Conservation (phyloP, 2,888 invertebrate genomes). For the Eupithecia pulchellata region DNA sequence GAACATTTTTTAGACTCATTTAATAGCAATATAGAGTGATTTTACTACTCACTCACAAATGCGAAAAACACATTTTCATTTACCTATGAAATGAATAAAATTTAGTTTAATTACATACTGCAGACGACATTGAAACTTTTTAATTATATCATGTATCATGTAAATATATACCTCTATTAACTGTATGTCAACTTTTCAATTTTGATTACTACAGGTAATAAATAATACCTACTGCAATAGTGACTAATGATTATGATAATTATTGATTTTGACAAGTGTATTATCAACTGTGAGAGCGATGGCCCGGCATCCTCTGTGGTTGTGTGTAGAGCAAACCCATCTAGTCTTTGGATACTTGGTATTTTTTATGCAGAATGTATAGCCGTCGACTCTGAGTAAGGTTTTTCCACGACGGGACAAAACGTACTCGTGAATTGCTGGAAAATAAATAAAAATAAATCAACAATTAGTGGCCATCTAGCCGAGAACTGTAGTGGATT, state of each 20-base stretch:
- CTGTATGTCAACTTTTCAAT: too few species aligned
- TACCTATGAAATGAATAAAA: too few species aligned
- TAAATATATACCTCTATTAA: too few species aligned
- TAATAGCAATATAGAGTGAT: too few species aligned
- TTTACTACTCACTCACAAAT: too few species aligned
- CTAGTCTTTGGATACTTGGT: neutral
- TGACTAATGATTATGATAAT: neutral
- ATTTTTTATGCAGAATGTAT: neutral
- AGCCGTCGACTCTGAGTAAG: neutral
- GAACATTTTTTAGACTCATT: too few species aligned
- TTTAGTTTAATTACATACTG: too few species aligned
- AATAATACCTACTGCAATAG: neutral
- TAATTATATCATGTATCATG: too few species aligned
- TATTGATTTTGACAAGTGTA: neutral
- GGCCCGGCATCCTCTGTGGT: neutral
- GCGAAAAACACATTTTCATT: too few species aligned
- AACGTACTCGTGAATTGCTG: neutral
- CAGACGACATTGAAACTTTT: too few species aligned
- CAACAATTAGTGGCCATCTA: neutral
- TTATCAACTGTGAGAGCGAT: neutral
- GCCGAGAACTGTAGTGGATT: too few species aligned
- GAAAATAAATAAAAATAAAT: neutral
- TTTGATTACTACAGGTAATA: too few species aligned
- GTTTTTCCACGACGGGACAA: neutral
- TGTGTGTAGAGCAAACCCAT: neutral